phyloP scores from a whole-genome alignment of 2,888 invertebrate species.

The Anagyrus pseudococci region DNA sequence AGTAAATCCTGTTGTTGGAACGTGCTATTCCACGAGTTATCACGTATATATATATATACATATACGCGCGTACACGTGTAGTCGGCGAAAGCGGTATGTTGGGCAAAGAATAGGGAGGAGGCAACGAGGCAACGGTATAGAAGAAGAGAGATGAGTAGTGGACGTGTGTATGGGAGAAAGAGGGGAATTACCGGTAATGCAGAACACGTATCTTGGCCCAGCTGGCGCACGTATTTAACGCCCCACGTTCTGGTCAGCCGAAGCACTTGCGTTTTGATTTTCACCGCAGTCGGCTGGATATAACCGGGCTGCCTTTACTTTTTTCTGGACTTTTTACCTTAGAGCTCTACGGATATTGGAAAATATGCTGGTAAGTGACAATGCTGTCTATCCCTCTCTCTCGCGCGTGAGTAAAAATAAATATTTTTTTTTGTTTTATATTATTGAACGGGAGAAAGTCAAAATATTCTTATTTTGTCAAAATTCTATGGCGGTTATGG shows the following conservation, averaged over 20 bases:
- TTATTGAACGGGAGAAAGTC: no score
- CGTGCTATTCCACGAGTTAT: no score
- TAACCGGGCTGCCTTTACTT: neutral
- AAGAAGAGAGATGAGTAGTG: neutral
- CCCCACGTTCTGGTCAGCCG: slow-evolving; percentile 41
- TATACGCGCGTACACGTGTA: neutral
- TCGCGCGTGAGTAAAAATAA: no score
- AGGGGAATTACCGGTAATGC: no score
- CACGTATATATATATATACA: no score
- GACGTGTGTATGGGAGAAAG: neutral
- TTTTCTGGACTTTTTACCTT: no score
- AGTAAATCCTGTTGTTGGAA: neutral
- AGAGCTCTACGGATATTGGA: neutral
- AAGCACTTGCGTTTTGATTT: slow-evolving; percentile 40
- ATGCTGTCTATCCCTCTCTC: no score
- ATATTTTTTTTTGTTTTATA: no score
- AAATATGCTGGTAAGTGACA: neutral
- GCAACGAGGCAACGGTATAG: neutral
- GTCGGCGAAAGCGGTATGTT: neutral
- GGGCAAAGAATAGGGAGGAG: neutral
- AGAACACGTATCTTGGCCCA: neutral
- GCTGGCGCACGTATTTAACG: slow-evolving; percentile 49
- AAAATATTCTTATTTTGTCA: no score
- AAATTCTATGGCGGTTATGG: no score
- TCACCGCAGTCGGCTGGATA: neutral